These are phyloP conservation scores for Artemia franciscana DNA, from an alignment of 1,140 invertebrate genomes.

Conservation along the genomic window DNA sequence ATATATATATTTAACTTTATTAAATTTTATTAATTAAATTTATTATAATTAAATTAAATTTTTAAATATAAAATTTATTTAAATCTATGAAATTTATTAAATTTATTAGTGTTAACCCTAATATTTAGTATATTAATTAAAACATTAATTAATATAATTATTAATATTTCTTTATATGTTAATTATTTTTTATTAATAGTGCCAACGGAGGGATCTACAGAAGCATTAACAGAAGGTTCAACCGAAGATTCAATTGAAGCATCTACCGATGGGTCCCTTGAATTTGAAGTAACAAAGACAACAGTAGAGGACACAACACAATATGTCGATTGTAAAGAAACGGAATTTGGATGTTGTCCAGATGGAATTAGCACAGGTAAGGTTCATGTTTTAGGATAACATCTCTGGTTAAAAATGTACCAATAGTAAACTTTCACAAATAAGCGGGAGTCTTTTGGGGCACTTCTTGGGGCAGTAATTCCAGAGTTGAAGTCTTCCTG, in stretches of 20 bases:
- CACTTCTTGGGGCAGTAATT: too few relatives aligned
- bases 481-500: too few relatives aligned
- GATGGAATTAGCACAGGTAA: conserved; percentile 30
- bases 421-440: too few relatives aligned
- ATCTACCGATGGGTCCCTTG: neutral
- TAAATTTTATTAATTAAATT: conserved; percentile 1
- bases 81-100: too few relatives aligned
- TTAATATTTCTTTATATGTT: too few relatives aligned
- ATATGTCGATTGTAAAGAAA: conserved; percentile 17
- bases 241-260: neutral
- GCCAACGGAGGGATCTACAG: neutral
- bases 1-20: too few relatives aligned
- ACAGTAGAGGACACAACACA: neutral
- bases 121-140: too few relatives aligned
- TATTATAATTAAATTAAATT: neutral
- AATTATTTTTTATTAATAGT: too few relatives aligned
- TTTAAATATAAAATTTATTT: too few relatives aligned
- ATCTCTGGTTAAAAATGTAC: conserved; percentile 1
- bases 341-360: conserved; percentile 35
- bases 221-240: neutral
- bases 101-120: too few relatives aligned
- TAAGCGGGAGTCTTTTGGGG: too few relatives aligned
- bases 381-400: neutral
- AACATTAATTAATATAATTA: too few relatives aligned
- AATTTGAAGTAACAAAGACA: neutral